Evolutionary conservation across 2,888 invertebrate genomes (phyloP).

Genomic region (Phymatocera aterrima): DNA sequence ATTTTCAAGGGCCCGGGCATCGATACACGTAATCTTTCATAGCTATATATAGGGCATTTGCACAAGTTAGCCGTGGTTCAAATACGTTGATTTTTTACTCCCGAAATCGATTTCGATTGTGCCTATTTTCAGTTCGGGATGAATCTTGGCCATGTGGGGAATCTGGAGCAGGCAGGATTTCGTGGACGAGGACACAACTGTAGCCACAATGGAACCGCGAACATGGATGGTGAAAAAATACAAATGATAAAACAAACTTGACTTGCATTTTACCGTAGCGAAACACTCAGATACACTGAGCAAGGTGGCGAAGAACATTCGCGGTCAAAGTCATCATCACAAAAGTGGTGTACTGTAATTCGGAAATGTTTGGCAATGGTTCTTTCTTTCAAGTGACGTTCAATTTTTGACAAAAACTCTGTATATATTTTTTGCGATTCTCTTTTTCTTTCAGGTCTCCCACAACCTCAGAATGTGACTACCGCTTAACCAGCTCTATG

Average conservation of each 20-base stretch:
- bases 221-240: not conserved
- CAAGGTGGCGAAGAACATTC: not conserved
- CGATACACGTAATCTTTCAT: not conserved
- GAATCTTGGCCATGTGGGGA: not conserved
- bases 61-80: not conserved
- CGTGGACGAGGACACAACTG: not conserved
- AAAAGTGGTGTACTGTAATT: no score
- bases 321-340: no score
- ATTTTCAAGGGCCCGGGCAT: not conserved
- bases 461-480: not conserved
- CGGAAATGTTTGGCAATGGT: no score
- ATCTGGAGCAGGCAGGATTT: not conserved
- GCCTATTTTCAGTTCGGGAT: conserved; percentile 5
- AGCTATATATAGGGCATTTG: not conserved
- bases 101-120: not conserved
- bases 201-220: not conserved
- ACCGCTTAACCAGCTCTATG: not conserved
- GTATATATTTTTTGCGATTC: no score
- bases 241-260: not conserved
- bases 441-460: no score
- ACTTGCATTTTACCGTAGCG: not conserved
- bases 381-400: no score
- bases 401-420: no score
- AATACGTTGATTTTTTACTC: not conserved
- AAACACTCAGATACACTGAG: not conserved